Percentiles rank a stretch among this genome's conserved stretches.
phyloP scores from a whole-genome alignment of 2,888 invertebrate genomes.

The Caenorhabditis doughertyi region DNA sequence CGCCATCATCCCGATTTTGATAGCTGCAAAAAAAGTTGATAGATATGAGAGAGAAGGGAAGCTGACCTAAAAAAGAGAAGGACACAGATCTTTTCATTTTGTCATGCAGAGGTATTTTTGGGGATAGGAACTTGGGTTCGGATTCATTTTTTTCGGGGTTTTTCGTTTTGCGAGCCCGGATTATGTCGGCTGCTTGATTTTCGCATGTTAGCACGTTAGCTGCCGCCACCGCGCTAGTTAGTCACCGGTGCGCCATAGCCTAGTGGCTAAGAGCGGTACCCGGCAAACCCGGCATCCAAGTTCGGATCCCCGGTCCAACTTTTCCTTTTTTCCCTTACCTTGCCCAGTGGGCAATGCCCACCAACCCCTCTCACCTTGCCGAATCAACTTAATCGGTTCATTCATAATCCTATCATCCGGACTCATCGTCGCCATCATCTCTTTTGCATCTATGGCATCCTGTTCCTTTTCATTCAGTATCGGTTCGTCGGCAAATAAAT shows the following conservation, averaged over 20 bases:
- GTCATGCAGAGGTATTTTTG: background rate
- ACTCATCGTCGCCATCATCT: conserved; percentile 61
- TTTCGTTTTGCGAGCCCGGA: too few species aligned
- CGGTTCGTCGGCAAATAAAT: conserved; percentile 64
- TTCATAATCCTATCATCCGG: conserved; percentile 68
- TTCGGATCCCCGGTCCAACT: too few species aligned
- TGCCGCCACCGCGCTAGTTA: too few species aligned
- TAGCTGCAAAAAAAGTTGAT: conserved; percentile 58
- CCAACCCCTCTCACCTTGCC: conserved; percentile 73
- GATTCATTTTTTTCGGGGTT: too few species aligned
- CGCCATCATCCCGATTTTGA: conserved; percentile 76
- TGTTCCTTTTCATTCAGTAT: conserved; percentile 62
- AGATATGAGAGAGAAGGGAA: background rate
- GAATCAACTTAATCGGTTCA: conserved; percentile 74
- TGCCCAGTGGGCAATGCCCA: too few species aligned
- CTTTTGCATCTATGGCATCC: conserved; percentile 53
- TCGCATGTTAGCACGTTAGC: too few species aligned
- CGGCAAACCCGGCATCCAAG: too few species aligned
- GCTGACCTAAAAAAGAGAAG: conserved; percentile 31
- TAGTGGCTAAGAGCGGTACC: too few species aligned
- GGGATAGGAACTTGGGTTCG: too few species aligned
- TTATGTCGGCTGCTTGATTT: too few species aligned
- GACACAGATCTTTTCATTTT: background rate
- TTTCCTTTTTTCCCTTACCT: too few species aligned
- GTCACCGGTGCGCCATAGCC: too few species aligned